Conservation (phyloP, 2,797 vertebrate genomes). For the Octomys mimax region DNA sequence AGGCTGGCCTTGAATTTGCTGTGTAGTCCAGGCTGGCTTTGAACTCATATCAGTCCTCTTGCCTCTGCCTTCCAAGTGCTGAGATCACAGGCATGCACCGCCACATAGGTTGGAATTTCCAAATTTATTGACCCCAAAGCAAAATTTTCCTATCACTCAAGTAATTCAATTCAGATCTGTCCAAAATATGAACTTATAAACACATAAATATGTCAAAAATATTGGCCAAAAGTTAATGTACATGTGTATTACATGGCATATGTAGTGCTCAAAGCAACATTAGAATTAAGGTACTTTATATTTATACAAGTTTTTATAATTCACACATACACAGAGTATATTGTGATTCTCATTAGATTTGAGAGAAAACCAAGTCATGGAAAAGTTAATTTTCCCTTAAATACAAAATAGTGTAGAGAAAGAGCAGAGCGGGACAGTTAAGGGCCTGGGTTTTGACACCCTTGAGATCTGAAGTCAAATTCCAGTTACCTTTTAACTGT, state of each 20-base stretch:
- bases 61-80: neutral
- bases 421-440: neutral
- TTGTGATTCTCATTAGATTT: neutral
- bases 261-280: slow-evolving; percentile 14
- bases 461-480: slow-evolving; percentile 22
- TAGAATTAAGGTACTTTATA: slow-evolving; percentile 26
- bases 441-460: neutral
- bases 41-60: neutral
- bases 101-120: neutral
- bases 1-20: neutral
- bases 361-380: neutral
- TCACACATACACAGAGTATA: neutral
- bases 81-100: neutral
- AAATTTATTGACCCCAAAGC: neutral
- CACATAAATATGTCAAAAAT: slow-evolving; percentile 25
- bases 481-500: neutral
- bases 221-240: neutral
- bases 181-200: slow-evolving; percentile 36
- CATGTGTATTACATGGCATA: neutral
- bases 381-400: neutral
- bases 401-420: neutral
- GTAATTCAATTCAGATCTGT: neutral
- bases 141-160: neutral
- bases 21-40: neutral
- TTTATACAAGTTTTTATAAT: neutral